Conservation (phyloP, 2,797 vertebrate genomes). For the Thripadectes ignobilis region DNA sequence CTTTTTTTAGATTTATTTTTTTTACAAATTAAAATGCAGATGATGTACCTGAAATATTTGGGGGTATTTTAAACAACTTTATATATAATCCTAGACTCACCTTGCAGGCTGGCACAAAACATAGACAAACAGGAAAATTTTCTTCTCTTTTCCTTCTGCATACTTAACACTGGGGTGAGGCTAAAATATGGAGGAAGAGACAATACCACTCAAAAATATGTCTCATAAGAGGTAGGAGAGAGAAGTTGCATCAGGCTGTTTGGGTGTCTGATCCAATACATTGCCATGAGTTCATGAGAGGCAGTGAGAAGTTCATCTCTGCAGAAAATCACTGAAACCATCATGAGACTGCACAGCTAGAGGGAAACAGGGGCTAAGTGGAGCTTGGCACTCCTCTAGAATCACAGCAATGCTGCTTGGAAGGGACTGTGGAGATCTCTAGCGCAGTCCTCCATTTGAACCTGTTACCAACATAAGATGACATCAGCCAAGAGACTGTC, state of each 20-base stretch:
- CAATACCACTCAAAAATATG: background rate
- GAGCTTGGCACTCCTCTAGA: background rate
- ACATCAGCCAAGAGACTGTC: background rate
- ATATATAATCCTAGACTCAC: background rate
- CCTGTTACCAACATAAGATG: background rate
- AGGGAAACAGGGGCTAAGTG: background rate
- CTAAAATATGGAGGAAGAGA: background rate
- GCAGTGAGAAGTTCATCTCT: background rate
- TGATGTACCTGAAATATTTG: background rate
- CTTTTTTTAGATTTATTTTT: background rate
- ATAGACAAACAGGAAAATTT: background rate
- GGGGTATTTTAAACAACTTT: background rate
- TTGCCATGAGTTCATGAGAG: background rate
- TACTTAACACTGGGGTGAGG: background rate
- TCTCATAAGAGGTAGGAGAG: background rate
- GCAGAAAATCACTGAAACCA: background rate
- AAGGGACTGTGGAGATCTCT: background rate
- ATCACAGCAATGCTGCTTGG: background rate
- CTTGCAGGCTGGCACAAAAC: background rate
- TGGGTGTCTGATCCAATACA: background rate
- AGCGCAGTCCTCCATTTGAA: background rate
- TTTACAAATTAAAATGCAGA: background rate
- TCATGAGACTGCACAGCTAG: background rate
- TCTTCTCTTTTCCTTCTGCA: background rate
- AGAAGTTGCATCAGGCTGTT: background rate